Percentiles rank a stretch among this genome's conserved stretches.
These are phyloP conservation scores for Euspilapteryx auroguttella DNA, from an alignment of 2,888 invertebrate species.

Conservation along the genomic window DNA sequence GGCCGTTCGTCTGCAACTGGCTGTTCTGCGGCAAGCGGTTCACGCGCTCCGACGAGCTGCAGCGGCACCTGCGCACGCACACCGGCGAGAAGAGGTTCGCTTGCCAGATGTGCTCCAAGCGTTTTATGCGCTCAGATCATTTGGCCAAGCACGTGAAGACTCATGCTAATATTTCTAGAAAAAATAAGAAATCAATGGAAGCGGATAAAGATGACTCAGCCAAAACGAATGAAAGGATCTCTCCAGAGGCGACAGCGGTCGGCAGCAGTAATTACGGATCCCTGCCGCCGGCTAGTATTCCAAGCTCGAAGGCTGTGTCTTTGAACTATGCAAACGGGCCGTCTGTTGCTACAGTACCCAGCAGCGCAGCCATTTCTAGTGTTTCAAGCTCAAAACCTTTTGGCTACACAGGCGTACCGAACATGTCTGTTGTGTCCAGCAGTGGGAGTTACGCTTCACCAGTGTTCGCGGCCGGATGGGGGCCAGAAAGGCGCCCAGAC, in stretches of 20 bases:
- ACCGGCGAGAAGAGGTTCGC: conserved; percentile 88
- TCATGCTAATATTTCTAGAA: conserved; percentile 68
- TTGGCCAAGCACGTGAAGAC: conserved; percentile 92
- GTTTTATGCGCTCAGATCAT: conserved; percentile 92
- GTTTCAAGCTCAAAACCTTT: no score
- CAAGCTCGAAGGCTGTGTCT: conserved; percentile 5
- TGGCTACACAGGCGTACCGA: no score
- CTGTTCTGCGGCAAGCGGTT: conserved; percentile 88
- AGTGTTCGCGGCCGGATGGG: neutral
- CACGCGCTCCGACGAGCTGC: conserved; percentile 89
- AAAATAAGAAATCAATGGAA: conserved; percentile 38
- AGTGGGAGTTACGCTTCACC: neutral
- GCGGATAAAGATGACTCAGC: conserved; percentile 40
- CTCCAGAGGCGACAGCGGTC: conserved; percentile 4
- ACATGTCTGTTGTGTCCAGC: no score
- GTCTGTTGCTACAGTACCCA: conserved; percentile 5
- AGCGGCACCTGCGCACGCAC: conserved; percentile 86
- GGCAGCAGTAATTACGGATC: conserved; percentile 12
- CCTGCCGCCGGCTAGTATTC: conserved; percentile 5
- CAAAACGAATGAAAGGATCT: conserved; percentile 14
- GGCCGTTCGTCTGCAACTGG: conserved; percentile 90
- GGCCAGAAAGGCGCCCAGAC: conserved; percentile 10
- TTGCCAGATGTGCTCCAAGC: conserved; percentile 84
- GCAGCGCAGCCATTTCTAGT: neutral
- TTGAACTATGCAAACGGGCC: conserved; percentile 10